phyloP scores from a whole-genome alignment of 2,797 vertebrate genomes.

The Sarcophilus harrisii region DNA sequence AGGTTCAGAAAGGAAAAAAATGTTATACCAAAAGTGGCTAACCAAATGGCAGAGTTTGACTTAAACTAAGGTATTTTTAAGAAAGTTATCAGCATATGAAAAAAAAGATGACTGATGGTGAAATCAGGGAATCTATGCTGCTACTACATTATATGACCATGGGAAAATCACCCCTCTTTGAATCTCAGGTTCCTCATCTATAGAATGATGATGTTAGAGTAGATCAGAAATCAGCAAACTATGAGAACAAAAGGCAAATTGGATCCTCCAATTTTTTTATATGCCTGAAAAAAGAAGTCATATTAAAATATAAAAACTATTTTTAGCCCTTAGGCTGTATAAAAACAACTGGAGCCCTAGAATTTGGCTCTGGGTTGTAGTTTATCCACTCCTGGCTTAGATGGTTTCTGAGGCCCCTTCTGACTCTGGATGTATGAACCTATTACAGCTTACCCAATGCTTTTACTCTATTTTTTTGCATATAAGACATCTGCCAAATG shows the following conservation, averaged over 20 bases:
- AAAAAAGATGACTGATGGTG: neutral
- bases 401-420: neutral
- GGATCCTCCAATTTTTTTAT: neutral
- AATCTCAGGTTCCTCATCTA: neutral
- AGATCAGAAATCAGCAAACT: neutral
- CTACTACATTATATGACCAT: neutral
- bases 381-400: neutral
- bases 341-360: neutral
- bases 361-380: neutral
- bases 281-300: neutral
- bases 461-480: neutral
- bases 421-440: neutral
- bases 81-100: neutral
- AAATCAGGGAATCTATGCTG: neutral
- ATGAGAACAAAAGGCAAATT: neutral
- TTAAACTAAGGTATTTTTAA: neutral
- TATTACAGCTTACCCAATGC: neutral
- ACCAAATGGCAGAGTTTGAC: neutral
- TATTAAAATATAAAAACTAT: neutral
- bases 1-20: neutral
- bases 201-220: neutral
- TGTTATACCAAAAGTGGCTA: neutral
- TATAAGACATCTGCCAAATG: neutral
- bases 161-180: neutral
- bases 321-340: neutral